phyloP scores from a whole-genome alignment of 2,797 vertebrate species.

The Semaprochilodus insignis region DNA sequence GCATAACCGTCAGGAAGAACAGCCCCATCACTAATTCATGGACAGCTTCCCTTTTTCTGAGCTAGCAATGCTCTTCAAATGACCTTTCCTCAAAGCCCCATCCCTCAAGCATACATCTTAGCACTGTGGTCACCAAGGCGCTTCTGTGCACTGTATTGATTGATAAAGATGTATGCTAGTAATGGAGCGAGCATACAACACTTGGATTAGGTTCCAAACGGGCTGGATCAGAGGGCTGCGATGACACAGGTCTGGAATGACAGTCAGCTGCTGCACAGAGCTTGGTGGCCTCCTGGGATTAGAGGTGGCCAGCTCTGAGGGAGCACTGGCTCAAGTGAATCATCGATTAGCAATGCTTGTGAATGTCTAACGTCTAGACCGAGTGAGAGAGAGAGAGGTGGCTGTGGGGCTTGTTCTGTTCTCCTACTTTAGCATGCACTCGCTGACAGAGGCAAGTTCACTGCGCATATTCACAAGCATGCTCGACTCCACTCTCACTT shows the following conservation, averaged over 20 bases:
- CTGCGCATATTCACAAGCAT: conserved; percentile 49
- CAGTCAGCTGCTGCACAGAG: conserved; percentile 21
- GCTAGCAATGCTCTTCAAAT: conserved; percentile 71
- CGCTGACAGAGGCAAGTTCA: conserved; percentile 41
- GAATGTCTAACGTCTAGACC: conserved; percentile 59
- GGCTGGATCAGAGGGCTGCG: conserved; percentile 37
- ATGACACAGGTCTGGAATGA: conserved; percentile 31
- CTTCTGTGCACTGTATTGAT: conserved; percentile 24
- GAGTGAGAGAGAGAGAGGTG: conserved; percentile 22
- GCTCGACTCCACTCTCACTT: conserved; percentile 43
- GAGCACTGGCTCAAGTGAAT: conserved; percentile 63
- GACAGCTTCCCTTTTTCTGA: conserved; percentile 63
- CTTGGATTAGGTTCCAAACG: conserved; percentile 1
- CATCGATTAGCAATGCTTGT: conserved; percentile 69
- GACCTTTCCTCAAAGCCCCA: conserved; percentile 66
- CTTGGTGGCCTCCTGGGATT: conserved; percentile 49
- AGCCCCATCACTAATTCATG: conserved; percentile 78
- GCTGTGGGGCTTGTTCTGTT: conserved; percentile 41
- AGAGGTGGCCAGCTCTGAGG: conserved; percentile 61
- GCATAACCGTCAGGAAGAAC: conserved; percentile 60
- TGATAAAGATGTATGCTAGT: conserved; percentile 48
- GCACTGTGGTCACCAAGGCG: conserved; percentile 16
- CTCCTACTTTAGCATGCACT: conserved; percentile 48
- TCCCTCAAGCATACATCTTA: conserved; percentile 32
- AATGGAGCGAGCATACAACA: conserved; percentile 14